Evolutionary conservation across 1,140 invertebrate species (phyloP), one percentile per base, ranked within the genome.

Genomic region (Penaeus vannamei): DNA sequence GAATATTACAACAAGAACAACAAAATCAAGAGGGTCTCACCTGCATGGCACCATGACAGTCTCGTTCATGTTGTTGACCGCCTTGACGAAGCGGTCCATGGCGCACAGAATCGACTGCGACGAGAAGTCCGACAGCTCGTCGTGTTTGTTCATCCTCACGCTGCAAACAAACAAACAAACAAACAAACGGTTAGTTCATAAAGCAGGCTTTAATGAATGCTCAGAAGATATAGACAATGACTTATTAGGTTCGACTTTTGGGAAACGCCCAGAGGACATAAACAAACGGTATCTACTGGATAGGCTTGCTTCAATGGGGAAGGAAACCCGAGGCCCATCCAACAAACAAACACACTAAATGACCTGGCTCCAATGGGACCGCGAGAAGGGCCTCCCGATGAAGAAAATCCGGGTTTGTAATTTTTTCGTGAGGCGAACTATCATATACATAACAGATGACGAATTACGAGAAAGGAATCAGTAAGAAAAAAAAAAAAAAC

Each of bases 11-110:
- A 29, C 17, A 26, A 29, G 8, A 5, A 32, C 17, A 60, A 22
- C 26, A 59, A 29, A 26, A 19, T 17, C 22, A 22, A 14, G 26
- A 8, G 62, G 12, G 53, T 23, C 86, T 87, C 26, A 88, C 87
- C 87, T 88, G 87, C 87, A 88, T 1, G 87, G 87, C n/a, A 88
- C 87, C 87, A 88, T 88, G 81, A 88, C 82, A 4, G 87, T 88
- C 66, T 88, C 87, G 69, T 88, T 88, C 87, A 88, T 88, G 87
- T 88, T 83, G 69, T 88, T 88, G 59, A 88, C 87, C 1, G 87
- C 66, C 66, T 88, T 88, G 53, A 88, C 87, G 29, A 88, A 88
- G 69, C 87, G 87, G 69, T 88, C 87, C 87, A 88, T 88, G 80
- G 87, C 87, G 29, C 87, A 88, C 62, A 88, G 66, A 53, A 88